Evolutionary conservation across 2,113 vertebrate genomes (phyloP), one percentile per base, ranked within the genome.

Genomic region (Erythrocercus mccallii): DNA sequence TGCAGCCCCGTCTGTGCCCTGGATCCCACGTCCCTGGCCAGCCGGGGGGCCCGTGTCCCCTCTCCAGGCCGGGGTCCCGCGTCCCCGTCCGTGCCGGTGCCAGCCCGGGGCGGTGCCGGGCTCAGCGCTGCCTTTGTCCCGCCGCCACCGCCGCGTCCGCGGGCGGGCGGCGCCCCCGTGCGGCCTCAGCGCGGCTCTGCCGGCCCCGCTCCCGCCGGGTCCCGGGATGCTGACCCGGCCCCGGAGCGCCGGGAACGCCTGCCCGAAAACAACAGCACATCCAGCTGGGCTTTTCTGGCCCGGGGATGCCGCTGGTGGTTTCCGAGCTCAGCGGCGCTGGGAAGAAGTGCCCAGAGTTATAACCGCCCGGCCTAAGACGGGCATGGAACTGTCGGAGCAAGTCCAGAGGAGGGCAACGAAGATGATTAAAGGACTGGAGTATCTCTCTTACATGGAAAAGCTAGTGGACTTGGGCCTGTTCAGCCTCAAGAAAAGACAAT

Each of bases 161-260:
- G 97, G 96, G 96, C 88, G 92, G 96, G 93, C 94, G 95, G 97
- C 96, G 97, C 98, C 98, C 98, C 97, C 98, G 96, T 98, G 98
- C 96, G 98, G 97, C 53, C 58, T 0, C 40, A 78, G 40, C 14
- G 6, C 71, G 70, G 66, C 61, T 64, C 50, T 82, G 90, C 54
- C 54, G 40, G 53, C 42, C 19, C 30, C 42, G 61, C 31, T 57
- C 35, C 51, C 44, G 71, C 70, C 60, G 42, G 24, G 24, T 4
- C 48, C 40, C 40, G 57, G 6, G 5, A 15, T 10, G 16, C 56
- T 25, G 47, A 31, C 25, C 80, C 66, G 37, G 25, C 31, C 65
- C 35, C 17, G 47, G 11, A 12, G 57, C 54, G 30, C 28, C 11
- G 27, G 51, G 13, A 31, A 42, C 31, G 31, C 37, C 35, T 11